These are phyloP conservation scores for Cygnus olor DNA, from an alignment of 2,797 vertebrate species.

Conservation along the genomic window DNA sequence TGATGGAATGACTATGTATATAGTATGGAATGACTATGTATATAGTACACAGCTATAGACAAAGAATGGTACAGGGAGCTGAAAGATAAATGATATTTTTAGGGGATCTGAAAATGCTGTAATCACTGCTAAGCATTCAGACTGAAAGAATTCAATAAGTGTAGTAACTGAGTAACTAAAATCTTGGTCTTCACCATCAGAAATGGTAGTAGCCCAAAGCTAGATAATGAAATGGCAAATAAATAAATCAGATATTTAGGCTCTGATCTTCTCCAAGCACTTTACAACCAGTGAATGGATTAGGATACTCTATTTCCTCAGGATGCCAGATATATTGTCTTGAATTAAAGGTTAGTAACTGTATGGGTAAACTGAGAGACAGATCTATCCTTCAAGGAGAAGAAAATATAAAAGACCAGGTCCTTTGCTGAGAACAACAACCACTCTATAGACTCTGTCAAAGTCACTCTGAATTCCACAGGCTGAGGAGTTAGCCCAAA, in stretches of 20 bases:
- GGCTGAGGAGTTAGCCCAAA: neutral
- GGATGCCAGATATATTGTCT: neutral
- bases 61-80: neutral
- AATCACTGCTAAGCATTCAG: neutral
- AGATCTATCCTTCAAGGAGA: neutral
- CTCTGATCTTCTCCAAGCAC: neutral
- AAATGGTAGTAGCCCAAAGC: neutral
- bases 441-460: neutral
- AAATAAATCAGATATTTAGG: neutral
- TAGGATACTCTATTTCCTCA: neutral
- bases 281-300: neutral
- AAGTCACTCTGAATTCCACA: neutral
- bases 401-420: neutral
- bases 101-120: neutral
- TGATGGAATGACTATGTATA: neutral
- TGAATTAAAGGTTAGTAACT: neutral
- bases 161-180: neutral
- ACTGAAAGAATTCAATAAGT: neutral
- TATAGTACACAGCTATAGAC: neutral
- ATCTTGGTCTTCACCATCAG: neutral
- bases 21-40: neutral
- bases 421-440: neutral
- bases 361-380: neutral
- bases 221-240: neutral
- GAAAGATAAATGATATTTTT: neutral